phyloP scores from a whole-genome alignment of 2,797 vertebrate genomes.

The Chelon auratus region DNA sequence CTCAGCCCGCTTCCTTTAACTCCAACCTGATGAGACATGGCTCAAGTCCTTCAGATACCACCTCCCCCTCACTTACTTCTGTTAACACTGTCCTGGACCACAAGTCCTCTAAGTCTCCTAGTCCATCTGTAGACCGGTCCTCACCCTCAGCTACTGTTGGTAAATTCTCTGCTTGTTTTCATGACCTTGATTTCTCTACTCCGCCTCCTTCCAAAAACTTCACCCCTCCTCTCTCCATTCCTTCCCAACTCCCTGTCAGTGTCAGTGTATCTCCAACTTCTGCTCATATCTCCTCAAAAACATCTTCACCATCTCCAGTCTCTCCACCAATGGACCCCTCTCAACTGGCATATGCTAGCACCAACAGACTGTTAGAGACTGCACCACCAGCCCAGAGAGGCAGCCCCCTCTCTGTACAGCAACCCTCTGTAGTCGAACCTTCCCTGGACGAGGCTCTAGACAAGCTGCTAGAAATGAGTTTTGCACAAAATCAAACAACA shows the following conservation, averaged over 20 bases:
- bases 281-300: conserved; percentile 39
- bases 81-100: conserved; percentile 75
- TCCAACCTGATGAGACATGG: conserved; percentile 64
- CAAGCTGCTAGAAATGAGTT: conserved; percentile 83
- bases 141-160: conserved; percentile 52
- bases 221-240: conserved; percentile 55
- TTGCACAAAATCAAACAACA: conserved; percentile 42
- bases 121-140: conserved; percentile 63
- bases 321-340: conserved; percentile 33
- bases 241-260: conserved; percentile 54
- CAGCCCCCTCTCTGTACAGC: conserved; percentile 39
- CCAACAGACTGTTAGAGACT: conserved; percentile 44
- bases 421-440: conserved; percentile 51
- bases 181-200: conserved; percentile 49
- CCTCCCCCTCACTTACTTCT: conserved; percentile 74
- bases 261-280: conserved; percentile 37
- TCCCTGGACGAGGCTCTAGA: conserved; percentile 81
- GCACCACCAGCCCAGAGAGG: conserved; percentile 13
- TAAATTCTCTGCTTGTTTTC: conserved; percentile 52
- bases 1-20: conserved; percentile 61
- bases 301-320: conserved; percentile 50
- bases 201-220: conserved; percentile 49
- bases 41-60: conserved; percentile 62
- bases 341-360: conserved; percentile 28
- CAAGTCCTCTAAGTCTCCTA: conserved; percentile 69